These are phyloP conservation scores for Alcedo atthis DNA, from an alignment of 2,797 vertebrate species.

Conservation along the genomic window DNA sequence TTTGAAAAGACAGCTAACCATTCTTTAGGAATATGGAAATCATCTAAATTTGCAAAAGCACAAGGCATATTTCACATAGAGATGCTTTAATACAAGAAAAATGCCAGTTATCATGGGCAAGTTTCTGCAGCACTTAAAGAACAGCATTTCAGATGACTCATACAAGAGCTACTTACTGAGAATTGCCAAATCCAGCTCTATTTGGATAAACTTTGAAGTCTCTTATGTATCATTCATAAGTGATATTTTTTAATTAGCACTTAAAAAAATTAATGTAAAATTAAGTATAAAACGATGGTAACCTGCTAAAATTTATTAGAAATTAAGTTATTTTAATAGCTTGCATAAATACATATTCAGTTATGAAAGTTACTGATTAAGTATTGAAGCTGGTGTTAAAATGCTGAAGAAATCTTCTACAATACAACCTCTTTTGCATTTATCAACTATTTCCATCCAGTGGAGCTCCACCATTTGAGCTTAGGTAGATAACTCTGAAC, in stretches of 20 bases:
- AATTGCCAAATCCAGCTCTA: neutral
- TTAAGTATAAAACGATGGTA: neutral
- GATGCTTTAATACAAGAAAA: conserved; percentile 26
- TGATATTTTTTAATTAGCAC: neutral
- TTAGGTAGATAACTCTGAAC: neutral
- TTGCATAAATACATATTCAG: conserved; percentile 7
- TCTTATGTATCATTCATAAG: conserved; percentile 3
- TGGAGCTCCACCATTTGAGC: neutral
- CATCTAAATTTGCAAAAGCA: neutral
- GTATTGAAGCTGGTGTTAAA: neutral
- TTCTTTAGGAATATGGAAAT: neutral
- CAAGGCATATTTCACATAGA: neutral
- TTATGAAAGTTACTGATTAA: neutral
- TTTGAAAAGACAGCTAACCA: neutral
- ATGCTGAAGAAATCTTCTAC: neutral
- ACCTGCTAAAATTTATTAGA: neutral
- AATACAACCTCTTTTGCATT: neutral
- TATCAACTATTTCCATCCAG: conserved; percentile 11
- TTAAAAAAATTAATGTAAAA: neutral
- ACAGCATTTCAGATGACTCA: conserved; percentile 26
- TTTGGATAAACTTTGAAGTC: conserved; percentile 21
- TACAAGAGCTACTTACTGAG: neutral
- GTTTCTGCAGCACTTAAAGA: conserved; percentile 28
- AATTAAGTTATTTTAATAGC: neutral
- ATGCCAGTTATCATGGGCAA: neutral